Percentiles rank a stretch among this genome's conserved stretches.
phyloP scores from a whole-genome alignment of 1,140 invertebrate species.

The Drosophila lowei region DNA sequence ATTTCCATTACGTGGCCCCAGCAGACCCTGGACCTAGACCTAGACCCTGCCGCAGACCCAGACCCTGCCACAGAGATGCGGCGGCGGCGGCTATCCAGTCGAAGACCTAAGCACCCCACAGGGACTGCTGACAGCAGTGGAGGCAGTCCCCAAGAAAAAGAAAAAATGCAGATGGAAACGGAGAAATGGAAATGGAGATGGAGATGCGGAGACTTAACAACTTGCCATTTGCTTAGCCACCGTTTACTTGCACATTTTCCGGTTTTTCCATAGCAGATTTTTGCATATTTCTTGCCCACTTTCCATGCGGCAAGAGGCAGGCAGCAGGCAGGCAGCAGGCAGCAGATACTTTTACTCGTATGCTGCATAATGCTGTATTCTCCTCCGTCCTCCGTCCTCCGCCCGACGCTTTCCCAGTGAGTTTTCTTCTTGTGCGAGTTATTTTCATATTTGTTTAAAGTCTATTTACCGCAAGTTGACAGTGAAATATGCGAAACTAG shows the following conservation, averaged over 20 bases:
- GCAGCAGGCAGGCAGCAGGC: no score
- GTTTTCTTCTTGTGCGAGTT: constrained; percentile 50
- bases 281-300: constrained; percentile 63
- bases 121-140: constrained; percentile 13
- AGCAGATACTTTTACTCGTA: no score
- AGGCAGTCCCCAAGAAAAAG: not conserved
- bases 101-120: constrained; percentile 7
- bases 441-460: constrained; percentile 82
- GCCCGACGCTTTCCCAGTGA: not conserved
- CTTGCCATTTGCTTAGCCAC: constrained; percentile 75
- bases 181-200: constrained; percentile 43
- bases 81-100: no score
- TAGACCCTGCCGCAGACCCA: constrained; percentile 17
- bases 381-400: no score
- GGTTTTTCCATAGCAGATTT: constrained; percentile 36
- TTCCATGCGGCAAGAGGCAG: constrained; percentile 8
- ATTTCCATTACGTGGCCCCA: constrained; percentile 66
- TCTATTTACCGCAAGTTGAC: constrained; percentile 81
- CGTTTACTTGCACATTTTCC: constrained; percentile 76
- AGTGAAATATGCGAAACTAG: constrained; percentile 81
- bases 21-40: constrained; percentile 2
- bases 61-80: no score
- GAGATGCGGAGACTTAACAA: constrained; percentile 62
- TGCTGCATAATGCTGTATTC: no score
- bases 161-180: constrained; percentile 5